Evolutionary conservation across 2,113 vertebrate species (phyloP).

Genomic region (Callaeas wilsoni): DNA sequence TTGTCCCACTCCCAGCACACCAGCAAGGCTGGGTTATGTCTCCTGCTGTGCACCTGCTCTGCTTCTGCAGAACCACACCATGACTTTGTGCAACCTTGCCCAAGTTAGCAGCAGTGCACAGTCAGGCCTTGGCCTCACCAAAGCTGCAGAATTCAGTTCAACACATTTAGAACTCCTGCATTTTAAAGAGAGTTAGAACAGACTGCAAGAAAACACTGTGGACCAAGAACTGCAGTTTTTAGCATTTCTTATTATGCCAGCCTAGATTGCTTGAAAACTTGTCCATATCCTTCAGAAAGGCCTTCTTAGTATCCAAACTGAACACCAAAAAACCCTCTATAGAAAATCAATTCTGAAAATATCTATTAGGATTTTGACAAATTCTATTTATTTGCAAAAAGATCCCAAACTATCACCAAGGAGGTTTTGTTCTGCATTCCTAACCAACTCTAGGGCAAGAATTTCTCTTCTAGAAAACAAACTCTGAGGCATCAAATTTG

Average conservation of each 20-base stretch:
- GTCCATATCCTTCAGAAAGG: neutral
- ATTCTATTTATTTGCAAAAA: neutral
- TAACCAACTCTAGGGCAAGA: neutral
- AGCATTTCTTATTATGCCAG: neutral
- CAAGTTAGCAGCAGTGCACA: neutral
- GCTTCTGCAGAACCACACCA: neutral
- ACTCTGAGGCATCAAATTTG: neutral
- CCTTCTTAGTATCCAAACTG: neutral
- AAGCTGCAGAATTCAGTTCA: neutral
- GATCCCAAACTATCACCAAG: neutral
- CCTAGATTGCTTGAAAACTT: neutral
- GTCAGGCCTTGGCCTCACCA: neutral
- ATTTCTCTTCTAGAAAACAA: neutral
- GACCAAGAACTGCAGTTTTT: neutral
- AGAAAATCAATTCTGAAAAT: neutral
- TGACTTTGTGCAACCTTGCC: rapidly evolving
- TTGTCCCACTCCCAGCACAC: neutral
- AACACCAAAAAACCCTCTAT: neutral
- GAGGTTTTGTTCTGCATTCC: neutral
- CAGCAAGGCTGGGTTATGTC: neutral
- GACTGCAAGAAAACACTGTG: neutral
- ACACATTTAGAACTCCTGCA: neutral
- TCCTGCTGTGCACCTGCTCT: neutral
- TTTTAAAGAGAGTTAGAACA: neutral
- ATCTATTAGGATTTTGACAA: neutral